Conservation (phyloP, 2,797 vertebrate genomes). For the Adrianichthys oophorus region DNA sequence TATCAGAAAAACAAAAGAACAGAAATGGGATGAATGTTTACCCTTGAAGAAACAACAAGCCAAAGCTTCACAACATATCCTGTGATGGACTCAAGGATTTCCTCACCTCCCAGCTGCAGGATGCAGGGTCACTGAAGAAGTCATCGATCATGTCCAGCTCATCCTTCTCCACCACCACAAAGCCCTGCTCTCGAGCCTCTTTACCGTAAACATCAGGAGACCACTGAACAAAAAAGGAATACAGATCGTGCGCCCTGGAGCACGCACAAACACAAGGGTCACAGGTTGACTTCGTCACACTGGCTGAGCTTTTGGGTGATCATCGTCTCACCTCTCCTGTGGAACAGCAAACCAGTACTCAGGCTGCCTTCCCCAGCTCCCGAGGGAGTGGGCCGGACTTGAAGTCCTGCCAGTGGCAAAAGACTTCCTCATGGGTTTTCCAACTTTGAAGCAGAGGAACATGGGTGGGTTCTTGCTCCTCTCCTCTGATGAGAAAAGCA, state of each 20-base stretch:
- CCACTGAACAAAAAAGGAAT: constrained; percentile 97
- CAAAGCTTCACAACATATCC: too few relatives aligned
- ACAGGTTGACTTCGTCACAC: background rate
- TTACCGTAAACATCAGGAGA: constrained; percentile 97
- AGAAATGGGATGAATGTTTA: background rate
- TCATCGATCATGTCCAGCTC: constrained; percentile 98
- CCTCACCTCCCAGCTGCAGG: constrained; percentile 96
- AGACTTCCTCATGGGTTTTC: constrained; percentile 97
- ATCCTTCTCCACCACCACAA: constrained; percentile 96
- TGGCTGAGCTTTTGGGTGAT: background rate
- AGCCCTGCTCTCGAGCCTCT: constrained; percentile 96
- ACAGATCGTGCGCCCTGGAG: constrained; percentile 92
- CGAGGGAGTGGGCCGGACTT: constrained; percentile 82
- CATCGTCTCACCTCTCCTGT: constrained; percentile 86
- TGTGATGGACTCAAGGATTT: background rate
- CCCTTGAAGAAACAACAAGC: background rate
- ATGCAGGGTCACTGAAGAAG: constrained; percentile 94
- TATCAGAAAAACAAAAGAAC: background rate
- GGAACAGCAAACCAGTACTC: constrained; percentile 99
- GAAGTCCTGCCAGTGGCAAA: constrained; percentile 82
- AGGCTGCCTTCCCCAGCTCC: constrained; percentile 83
- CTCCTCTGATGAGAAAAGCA: constrained; percentile 93
- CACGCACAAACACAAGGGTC: background rate
- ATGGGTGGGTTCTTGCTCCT: constrained; percentile 97
- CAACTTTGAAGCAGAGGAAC: constrained; percentile 98